phyloP scores from a whole-genome alignment of 2,797 vertebrate species.

The Microhierax caerulescens region DNA sequence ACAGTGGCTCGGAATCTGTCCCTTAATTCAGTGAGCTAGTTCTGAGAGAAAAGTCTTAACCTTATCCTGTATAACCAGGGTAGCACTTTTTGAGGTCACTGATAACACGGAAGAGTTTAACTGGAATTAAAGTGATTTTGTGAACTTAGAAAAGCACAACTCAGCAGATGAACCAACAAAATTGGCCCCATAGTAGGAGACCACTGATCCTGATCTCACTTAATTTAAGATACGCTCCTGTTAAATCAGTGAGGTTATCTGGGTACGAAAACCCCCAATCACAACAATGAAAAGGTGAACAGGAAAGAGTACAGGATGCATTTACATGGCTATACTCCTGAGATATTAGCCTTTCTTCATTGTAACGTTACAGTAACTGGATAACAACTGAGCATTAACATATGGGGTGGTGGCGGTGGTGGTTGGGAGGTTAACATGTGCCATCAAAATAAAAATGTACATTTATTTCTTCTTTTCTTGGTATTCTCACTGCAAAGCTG shows the following conservation, averaged over 20 bases:
- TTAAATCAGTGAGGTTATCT: neutral
- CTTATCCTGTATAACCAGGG: neutral
- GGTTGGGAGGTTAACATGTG: accelerated
- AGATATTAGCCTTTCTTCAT: neutral
- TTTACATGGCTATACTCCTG: neutral
- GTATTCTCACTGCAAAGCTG: neutral
- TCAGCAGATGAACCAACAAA: conserved; percentile 26
- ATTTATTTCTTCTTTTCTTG: neutral
- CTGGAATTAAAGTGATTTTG: conserved; percentile 39
- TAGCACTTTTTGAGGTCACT: conserved; percentile 17
- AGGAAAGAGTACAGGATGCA: neutral
- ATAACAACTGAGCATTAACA: neutral
- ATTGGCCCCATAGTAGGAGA: neutral
- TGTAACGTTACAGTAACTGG: neutral
- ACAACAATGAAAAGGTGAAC: neutral
- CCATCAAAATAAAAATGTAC: neutral
- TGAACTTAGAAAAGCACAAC: conserved; percentile 16
- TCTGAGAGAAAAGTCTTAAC: conserved; percentile 27
- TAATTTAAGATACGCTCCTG: neutral
- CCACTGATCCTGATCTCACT: conserved; percentile 1
- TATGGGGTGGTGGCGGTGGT: accelerated
- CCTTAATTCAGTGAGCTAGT: neutral
- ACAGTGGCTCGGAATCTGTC: neutral
- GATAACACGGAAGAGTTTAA: conserved; percentile 40
- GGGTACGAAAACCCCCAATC: neutral